These are phyloP conservation scores for Hedya salicella DNA, from an alignment of 2,888 invertebrate species.

Conservation along the genomic window DNA sequence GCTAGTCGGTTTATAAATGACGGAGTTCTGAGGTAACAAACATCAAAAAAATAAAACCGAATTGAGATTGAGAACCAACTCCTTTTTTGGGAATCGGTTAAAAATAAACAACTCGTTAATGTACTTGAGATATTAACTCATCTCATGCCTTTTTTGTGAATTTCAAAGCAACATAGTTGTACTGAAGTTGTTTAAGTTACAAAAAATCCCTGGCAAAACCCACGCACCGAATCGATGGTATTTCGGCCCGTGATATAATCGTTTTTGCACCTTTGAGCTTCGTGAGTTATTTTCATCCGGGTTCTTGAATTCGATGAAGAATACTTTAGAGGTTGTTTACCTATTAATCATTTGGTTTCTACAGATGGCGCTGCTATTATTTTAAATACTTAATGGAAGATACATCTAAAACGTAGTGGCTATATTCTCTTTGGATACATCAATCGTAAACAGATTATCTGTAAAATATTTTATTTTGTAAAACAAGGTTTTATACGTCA, in stretches of 20 bases:
- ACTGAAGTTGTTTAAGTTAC: background rate
- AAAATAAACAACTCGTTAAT: background rate
- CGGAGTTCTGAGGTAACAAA: too few species aligned
- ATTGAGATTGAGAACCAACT: too few species aligned
- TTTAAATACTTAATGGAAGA: too few species aligned
- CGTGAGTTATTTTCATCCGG: constrained; percentile 21
- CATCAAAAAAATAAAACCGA: too few species aligned
- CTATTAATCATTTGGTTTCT: background rate
- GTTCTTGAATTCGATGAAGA: constrained; percentile 1
- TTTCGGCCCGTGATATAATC: constrained; percentile 23
- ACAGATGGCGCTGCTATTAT: too few species aligned
- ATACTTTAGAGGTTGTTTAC: background rate
- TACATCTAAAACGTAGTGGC: too few species aligned
- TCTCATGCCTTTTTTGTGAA: constrained; percentile 2
- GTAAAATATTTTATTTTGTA: too few species aligned
- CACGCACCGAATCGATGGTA: constrained; percentile 10
- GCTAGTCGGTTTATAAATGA: too few species aligned
- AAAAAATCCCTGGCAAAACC: constrained; percentile 20
- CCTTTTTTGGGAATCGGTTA: too few species aligned
- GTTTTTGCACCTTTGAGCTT: constrained; percentile 11
- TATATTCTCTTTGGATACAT: too few species aligned
- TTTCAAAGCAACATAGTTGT: background rate
- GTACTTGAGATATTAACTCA: background rate
- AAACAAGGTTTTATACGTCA: too few species aligned
- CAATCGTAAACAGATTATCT: too few species aligned